Conservation (phyloP, 2,888 invertebrate genomes). For the Euclidia mi region DNA sequence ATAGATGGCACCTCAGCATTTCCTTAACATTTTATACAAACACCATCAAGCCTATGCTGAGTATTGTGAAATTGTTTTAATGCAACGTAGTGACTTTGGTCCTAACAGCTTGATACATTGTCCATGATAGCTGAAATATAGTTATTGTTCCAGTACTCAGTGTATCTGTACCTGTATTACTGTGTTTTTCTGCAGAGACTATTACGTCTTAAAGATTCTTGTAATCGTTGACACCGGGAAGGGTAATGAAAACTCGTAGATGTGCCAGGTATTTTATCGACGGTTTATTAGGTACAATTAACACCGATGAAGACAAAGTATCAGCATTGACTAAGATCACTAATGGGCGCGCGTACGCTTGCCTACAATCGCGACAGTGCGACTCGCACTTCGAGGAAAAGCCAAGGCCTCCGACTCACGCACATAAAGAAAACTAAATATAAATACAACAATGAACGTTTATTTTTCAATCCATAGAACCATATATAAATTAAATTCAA, state of each 20-base stretch:
- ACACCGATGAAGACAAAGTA: conserved; percentile 75
- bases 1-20: too few species aligned
- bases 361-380: not conserved
- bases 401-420: conserved; percentile 32
- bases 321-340: conserved; percentile 63
- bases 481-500: conserved; percentile 86
- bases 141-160: too few species aligned
- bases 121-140: too few species aligned
- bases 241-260: conserved; percentile 73
- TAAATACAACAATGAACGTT: conserved; percentile 88
- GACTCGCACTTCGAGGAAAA: conserved; percentile 10
- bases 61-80: too few species aligned
- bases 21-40: too few species aligned
- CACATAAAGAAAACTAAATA: conserved; percentile 73
- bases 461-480: conserved; percentile 89
- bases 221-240: too few species aligned
- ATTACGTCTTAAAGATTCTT: too few species aligned
- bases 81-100: too few species aligned
- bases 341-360: conserved; percentile 56
- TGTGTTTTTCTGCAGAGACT: too few species aligned
- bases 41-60: too few species aligned
- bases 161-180: too few species aligned
- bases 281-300: conserved; percentile 78
- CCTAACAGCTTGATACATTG: too few species aligned
- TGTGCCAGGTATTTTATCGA: conserved; percentile 81